Base-by-base conservation (phyloP, 1,140 invertebrate species). In the Capitella teleta region DNA sequence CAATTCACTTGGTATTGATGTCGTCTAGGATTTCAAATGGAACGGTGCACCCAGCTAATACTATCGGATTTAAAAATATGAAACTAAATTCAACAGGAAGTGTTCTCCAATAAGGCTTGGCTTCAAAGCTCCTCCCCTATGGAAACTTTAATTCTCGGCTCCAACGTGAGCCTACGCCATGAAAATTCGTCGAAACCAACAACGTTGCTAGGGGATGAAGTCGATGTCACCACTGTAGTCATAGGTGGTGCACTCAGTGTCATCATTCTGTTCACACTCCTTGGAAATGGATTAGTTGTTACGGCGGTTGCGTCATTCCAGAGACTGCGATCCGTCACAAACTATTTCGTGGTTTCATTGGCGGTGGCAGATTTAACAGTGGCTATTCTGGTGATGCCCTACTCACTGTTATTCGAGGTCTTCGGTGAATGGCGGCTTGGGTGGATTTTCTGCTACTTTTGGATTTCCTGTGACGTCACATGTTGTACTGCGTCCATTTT, bases 241-340 rank as follows among this genome's bases (percentile, higher is more conserved):
- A n/a, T 69, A 0, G 61, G 60, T 44, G 54, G 61, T 3, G 56
- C 58, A 1, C 68, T 72, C 64, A 56, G 61, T 8, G n/a, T 57
- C 5, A 89, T 92, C 54, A 91, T 93, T 55, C 61, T 88, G 24
- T 82, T 84, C 43, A 88, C 89, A 0, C 79, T 93, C 4, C 75
- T 92, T 24, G 89, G 89, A 0, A 73, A 73, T 49, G 34, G 53
- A 4, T 56, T 74, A 32, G 72, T 73, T 42, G 67, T 72, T 36
- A 36, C 69, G 5, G 65, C 70, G 3, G 62, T 74, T 30, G 46
- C 58, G 28, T 41, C 70, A 19, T 66, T 68, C 21, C 55, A 63
- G 30, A 60, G 59, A 40, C 56, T 74, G 21, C 67, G 65, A 40
- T 59, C 61, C 40, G 66, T 68, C 34, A 80, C 79, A 48, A 84